Evolutionary conservation across 2,113 vertebrate species (phyloP), one percentile per base, ranked within the genome.

Genomic region (Corydoras maculifer): DNA sequence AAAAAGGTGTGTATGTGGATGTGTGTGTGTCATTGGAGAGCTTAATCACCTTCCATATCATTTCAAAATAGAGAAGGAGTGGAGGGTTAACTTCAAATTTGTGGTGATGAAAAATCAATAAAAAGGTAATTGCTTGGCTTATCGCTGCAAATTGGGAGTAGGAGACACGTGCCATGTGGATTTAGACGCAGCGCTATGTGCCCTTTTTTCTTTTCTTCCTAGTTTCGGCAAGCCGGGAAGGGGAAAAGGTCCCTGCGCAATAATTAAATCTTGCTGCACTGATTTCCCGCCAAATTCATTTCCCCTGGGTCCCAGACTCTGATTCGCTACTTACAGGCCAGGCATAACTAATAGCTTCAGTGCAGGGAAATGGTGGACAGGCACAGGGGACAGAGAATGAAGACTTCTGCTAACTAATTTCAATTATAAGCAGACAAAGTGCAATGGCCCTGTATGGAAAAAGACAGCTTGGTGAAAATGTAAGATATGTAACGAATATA

Each of bases 261-360:
- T 94, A 99, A 99, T 99, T 96, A 96, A 97, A 99, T 97, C 94
- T 94, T 90, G 93, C 94, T 91, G 84, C 89, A 93, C 93, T 97
- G 94, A 96, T 98, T 96, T 95, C 88, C 93, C 95, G 94, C 94
- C 95, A 96, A 93, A 97, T 96, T 95, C 94, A 96, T 97, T 96
- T 99, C 96, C 94, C 94, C 70, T 1, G 93, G 89, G 95, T 86
- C 79, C 80, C 91, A 87, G 88, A 90, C 88, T 92, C 91, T 88
- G 92, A 90, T 88, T 91, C 86, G 75, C 84, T 80, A 91, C 88
- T 92, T 88, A 88, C 88, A 80, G 90, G 90, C 89, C 87, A 90
- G 90, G 92, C 90, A 94, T 92, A 94, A 92, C 86, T 85, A 92
- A 96, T 93, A 91, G 88, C 90, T 88, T 88, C 88, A 86, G 82